A percentile compares a stretch with the other conserved stretches of the same genome.
phyloP scores from a whole-genome alignment of 2,113 vertebrate genomes.

The Oncorhynchus keta region DNA sequence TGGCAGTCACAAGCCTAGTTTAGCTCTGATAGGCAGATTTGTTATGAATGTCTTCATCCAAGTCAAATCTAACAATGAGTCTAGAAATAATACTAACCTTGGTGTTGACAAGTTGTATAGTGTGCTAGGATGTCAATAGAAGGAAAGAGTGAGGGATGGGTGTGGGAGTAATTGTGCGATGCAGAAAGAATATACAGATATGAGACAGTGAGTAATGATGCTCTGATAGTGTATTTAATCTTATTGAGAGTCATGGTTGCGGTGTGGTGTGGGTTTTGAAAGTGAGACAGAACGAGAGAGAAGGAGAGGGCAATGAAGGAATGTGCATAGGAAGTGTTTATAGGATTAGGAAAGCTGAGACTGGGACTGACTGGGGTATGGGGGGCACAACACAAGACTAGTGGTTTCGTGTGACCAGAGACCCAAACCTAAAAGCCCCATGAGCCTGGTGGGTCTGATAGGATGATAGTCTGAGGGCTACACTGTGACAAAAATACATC shows the following conservation, averaged over 20 bases:
- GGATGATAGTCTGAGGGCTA: slow-evolving; percentile 5
- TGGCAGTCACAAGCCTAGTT: slow-evolving; percentile 6
- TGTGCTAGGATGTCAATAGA: too few species aligned
- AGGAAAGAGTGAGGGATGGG: too few species aligned
- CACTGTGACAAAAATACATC: slow-evolving; percentile 33
- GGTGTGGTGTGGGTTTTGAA: too few species aligned
- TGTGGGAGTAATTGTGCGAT: too few species aligned
- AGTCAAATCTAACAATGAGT: neutral
- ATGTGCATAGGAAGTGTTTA: slow-evolving; percentile 51
- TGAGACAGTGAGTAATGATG: too few species aligned
- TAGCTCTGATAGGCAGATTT: slow-evolving; percentile 16
- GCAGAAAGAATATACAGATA: too few species aligned
- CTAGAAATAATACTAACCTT: too few species aligned
- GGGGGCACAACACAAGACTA: neutral
- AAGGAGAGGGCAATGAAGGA: slow-evolving; percentile 20
- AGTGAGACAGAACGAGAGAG: too few species aligned
- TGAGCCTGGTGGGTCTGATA: neutral
- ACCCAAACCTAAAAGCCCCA: slow-evolving; percentile 23
- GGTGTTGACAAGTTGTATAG: too few species aligned
- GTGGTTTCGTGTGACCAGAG: slow-evolving; percentile 37
- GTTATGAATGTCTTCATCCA: slow-evolving; percentile 13
- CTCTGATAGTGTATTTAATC: too few species aligned
- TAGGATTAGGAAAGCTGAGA: slow-evolving; percentile 47
- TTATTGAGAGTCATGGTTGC: too few species aligned
- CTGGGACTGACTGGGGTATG: neutral